These are phyloP conservation scores for Pterocles burchelli DNA, from an alignment of 2,113 vertebrate genomes.

Conservation along the genomic window DNA sequence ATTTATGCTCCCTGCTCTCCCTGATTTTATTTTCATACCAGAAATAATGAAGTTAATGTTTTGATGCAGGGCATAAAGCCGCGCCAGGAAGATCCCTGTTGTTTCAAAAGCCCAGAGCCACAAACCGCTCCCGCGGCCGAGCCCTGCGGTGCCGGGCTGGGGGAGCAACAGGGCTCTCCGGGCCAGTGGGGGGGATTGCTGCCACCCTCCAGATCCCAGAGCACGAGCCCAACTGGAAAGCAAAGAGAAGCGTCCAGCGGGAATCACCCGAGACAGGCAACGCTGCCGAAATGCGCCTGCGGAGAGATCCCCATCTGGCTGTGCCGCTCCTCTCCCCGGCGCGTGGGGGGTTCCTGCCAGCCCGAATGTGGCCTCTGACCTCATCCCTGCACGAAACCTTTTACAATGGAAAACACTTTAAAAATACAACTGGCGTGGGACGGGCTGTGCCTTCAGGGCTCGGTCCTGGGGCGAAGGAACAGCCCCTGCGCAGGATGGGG, in stretches of 20 bases:
- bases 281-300: rapidly evolving
- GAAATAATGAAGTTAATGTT: not conserved
- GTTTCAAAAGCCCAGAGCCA: not conserved
- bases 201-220: rapidly evolving
- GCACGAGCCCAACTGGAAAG: rapidly evolving
- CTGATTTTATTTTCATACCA: not conserved
- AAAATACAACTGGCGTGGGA: not conserved
- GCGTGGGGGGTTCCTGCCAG: not conserved
- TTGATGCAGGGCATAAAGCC: not conserved
- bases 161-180: rapidly evolving
- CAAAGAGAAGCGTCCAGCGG: too few relatives aligned
- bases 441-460: not conserved
- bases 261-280: not conserved
- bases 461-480: not conserved
- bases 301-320: not conserved
- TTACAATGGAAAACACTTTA: not conserved
- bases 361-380: not conserved
- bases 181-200: not conserved
- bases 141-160: not conserved
- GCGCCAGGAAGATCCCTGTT: not conserved
- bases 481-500: not conserved
- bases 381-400: not conserved
- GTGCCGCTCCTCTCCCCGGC: not conserved
- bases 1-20: not conserved
- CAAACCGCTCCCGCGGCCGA: rapidly evolving